Base-by-base conservation (phyloP, 2,888 invertebrate species). In the Ferdinandea cuprea region DNA sequence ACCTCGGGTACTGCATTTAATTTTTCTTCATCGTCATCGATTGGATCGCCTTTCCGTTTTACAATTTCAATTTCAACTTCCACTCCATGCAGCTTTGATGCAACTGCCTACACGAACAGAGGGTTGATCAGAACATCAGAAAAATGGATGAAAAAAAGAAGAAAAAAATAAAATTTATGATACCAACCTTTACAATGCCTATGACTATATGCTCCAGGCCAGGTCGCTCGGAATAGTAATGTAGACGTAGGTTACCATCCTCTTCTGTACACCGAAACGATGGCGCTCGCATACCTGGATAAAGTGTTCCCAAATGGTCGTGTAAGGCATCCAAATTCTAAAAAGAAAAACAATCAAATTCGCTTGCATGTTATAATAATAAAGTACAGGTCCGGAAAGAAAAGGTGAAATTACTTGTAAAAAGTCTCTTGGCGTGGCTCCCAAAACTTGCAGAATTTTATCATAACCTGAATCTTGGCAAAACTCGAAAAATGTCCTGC, bases 381-480 rank as follows among this genome's bases (percentile, higher is more conserved):
- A 52, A 21, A 46, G 35, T 46, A 17, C 32, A 37, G 5, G 13
- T 15, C 17, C 19, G 5, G 19, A 4, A 54, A 42, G 25, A 30
- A 4, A 54, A 42, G 25, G 8, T 3, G 15, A 19, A 58, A 85
- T 76, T 78, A 96, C 97, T 94, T 97, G 97, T 86, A 99, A 92
- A 91, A 99, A 99, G 91, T 99, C 98, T 84, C 97, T 92, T 0
- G 98, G 97, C 19, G 98, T 98, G 17, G 98, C 98, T 48, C 98
- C 98, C 3, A 98, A 92, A 5, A 98, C 98, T 92, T 97, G 96
- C 35, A 99, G 92, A 85, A 98, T 98, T 91, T 97, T 97, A 89
- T 98, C 98, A 88, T 98, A 98, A n/a, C 98, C 98, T 2, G 97
- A 98, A 89, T 98, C 97, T 90, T 98, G 97, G 88, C 98, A 98